These are phyloP conservation scores for Hypsibius dujardini DNA, from an alignment of 1,140 invertebrate genomes.

Conservation along the genomic window DNA sequence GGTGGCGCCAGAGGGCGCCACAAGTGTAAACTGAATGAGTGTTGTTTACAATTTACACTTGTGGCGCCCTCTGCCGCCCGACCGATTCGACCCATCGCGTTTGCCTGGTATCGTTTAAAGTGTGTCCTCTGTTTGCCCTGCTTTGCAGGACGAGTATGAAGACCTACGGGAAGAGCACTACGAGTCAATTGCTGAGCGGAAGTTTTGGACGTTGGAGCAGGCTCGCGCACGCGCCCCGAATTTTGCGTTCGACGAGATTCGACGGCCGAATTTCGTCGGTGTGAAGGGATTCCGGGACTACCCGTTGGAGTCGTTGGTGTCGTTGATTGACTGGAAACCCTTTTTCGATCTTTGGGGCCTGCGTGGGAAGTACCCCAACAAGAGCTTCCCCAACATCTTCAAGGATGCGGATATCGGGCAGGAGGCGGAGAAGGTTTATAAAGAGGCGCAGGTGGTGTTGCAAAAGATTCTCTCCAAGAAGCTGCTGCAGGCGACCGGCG, in stretches of 20 bases:
- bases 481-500: conserved; percentile 35
- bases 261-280: conserved; percentile 38
- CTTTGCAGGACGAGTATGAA: conserved; percentile 44
- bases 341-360: conserved; percentile 49
- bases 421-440: conserved; percentile 40
- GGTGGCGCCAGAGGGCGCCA: too few relatives aligned
- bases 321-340: conserved; percentile 47
- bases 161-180: conserved; percentile 42
- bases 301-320: conserved; percentile 34
- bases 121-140: too few relatives aligned
- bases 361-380: conserved; percentile 44
- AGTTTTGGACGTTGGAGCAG: conserved; percentile 36
- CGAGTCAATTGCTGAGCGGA: conserved; percentile 37
- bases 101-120: too few relatives aligned
- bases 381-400: conserved; percentile 45
- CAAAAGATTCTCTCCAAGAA: conserved; percentile 34
- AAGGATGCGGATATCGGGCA: conserved; percentile 38
- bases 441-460: conserved; percentile 41
- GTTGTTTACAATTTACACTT: too few relatives aligned
- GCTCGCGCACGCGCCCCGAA: conserved; percentile 33
- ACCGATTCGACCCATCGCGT: too few relatives aligned
- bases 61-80: too few relatives aligned
- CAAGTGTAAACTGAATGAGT: too few relatives aligned
- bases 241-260: conserved; percentile 34
- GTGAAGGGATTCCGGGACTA: conserved; percentile 36